Evolutionary conservation across 1,140 invertebrate genomes (phyloP), one percentile per base, ranked within the genome.

Genomic region (Zaprionus davidi): DNA sequence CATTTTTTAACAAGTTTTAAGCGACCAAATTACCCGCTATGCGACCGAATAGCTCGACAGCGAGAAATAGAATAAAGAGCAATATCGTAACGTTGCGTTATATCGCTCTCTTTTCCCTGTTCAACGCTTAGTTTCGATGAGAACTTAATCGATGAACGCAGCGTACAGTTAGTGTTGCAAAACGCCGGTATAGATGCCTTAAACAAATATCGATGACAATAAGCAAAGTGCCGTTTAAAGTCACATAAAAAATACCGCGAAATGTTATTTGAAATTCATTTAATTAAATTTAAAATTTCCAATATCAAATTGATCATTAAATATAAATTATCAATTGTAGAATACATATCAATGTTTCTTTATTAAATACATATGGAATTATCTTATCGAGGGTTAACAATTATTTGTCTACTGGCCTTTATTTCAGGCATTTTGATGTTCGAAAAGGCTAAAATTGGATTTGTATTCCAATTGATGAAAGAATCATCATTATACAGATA

Each of bases 1-100:
- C 91, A 92, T 92, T 64, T 74, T 82, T 17, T 31, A 53, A 28
- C 13, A 58, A 60, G 6, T 70, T 64, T 75, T 55, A n/a, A 20
- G 38, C 7, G 51, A 58, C 28, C 57, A 36, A 46, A 59, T 15
- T 34, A 36, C 46, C 36, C 46, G 36, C 59, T 31, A 20, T 3
- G 51, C 58, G 34, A 63, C 72, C 26, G 12, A 12, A 41, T 41
- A 34, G 20, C 59, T 71, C 67, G 17, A 70, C 59, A 38, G 41
- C 59, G 31, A 71, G 59, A 58, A 59, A 58, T 56, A 75, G 59
- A 71, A 63, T 75, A 58, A 67, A 49, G 55, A 67, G 55, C 41
- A 38, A n/a, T 36, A 31, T 24, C 24, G 34, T 7, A 46, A 22
- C 46, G 46, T 22, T 22, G 46, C 20, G 46, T 17, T 51, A 2